phyloP scores from a whole-genome alignment of 2,888 invertebrate species.

The Horisme vitalbata region DNA sequence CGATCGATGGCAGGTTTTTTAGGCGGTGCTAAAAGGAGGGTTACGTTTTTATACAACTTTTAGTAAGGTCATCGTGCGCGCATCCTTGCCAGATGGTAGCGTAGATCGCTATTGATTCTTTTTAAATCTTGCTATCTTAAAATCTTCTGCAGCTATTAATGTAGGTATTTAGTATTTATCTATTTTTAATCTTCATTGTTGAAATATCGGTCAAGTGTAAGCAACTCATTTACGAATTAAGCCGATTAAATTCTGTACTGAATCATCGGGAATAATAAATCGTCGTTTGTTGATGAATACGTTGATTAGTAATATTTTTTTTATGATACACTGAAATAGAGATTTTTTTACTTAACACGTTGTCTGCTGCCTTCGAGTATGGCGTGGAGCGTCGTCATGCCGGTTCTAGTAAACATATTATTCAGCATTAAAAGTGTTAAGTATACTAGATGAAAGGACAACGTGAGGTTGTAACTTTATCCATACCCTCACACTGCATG shows the following conservation, averaged over 20 bases:
- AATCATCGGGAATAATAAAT: neutral
- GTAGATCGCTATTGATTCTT: slow-evolving; percentile 13
- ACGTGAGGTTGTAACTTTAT: no score
- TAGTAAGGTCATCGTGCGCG: slow-evolving; percentile 22
- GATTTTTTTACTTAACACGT: no score
- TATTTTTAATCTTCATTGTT: slow-evolving; percentile 3
- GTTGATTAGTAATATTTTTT: no score
- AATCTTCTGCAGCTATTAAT: neutral
- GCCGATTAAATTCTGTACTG: neutral
- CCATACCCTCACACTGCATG: no score
- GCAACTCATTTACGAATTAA: neutral
- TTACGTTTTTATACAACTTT: slow-evolving; percentile 27
- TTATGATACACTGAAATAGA: no score
- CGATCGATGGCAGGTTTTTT: slow-evolving; percentile 32
- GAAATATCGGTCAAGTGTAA: slow-evolving; percentile 5
- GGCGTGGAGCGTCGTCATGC: no score
- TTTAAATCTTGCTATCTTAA: slow-evolving; percentile 1
- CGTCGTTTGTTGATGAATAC: neutral
- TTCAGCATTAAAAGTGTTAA: no score
- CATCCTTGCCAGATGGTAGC: slow-evolving; percentile 25
- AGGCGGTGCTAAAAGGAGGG: slow-evolving; percentile 17
- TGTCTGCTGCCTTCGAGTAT: no score
- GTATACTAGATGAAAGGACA: no score
- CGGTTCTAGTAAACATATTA: no score
- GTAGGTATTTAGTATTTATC: neutral